These are phyloP conservation scores for Ataeniobius toweri DNA, from an alignment of 2,797 vertebrate genomes.

Conservation along the genomic window DNA sequence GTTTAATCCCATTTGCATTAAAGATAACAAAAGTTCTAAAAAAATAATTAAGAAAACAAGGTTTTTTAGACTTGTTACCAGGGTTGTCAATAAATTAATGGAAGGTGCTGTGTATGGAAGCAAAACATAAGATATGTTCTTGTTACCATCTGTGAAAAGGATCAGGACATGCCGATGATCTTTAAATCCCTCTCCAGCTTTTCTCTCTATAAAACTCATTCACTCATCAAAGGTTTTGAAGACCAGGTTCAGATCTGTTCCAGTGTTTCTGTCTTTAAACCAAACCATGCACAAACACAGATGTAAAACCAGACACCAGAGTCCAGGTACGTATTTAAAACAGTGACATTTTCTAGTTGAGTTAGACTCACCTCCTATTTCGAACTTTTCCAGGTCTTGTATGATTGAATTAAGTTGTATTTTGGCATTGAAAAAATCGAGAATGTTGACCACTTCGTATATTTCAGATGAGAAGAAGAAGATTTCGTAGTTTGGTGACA, in stretches of 20 bases:
- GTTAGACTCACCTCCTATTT: constrained; percentile 37
- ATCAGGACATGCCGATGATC: constrained; percentile 66
- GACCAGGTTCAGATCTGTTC: constrained; percentile 58
- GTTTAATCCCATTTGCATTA: background rate
- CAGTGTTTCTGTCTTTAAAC: constrained; percentile 44
- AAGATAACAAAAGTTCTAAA: background rate
- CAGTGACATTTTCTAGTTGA: background rate
- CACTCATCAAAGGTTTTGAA: constrained; percentile 32
- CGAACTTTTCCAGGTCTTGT: background rate
- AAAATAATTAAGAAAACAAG: background rate
- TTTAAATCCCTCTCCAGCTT: constrained; percentile 13
- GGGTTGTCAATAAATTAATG: background rate
- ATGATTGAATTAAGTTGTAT: accelerated
- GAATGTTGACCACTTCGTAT: constrained; percentile 46
- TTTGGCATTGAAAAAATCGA: constrained; percentile 22
- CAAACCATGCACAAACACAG: constrained; percentile 7
- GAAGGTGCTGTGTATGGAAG: background rate
- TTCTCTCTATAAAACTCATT: constrained; percentile 38
- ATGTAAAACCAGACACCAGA: background rate
- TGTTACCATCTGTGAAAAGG: constrained; percentile 69
- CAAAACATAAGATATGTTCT: background rate
- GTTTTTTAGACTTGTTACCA: background rate
- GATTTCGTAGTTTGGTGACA: constrained; percentile 73
- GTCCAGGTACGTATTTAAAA: background rate
- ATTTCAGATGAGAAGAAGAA: constrained; percentile 62